Evolutionary conservation across 1,140 invertebrate species (phyloP).

Genomic region (Microplitis mediator): DNA sequence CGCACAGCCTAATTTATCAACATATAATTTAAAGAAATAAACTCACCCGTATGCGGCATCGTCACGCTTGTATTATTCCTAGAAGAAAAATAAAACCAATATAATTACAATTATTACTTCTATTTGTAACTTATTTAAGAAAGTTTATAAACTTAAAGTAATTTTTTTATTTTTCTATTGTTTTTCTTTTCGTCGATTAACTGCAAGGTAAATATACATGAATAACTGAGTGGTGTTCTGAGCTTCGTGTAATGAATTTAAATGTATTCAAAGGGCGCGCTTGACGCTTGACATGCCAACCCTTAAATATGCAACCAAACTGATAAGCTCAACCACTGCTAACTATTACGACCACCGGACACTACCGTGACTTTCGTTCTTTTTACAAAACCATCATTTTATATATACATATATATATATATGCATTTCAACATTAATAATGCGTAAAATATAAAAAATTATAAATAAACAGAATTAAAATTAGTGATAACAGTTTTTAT

Average conservation of each 20-base stretch:
- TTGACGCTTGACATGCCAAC: conserved; percentile 57
- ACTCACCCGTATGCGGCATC: conserved; percentile 56
- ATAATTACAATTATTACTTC: neutral
- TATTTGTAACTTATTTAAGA: neutral
- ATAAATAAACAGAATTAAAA: too few species aligned
- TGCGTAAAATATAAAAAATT: too few species aligned
- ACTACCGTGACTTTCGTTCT: conserved; percentile 48
- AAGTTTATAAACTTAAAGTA: neutral
- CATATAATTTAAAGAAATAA: neutral
- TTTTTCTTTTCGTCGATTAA: neutral
- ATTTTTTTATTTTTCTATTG: neutral
- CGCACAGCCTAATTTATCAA: neutral
- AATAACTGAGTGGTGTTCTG: neutral
- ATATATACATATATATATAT: neutral
- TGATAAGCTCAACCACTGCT: conserved; percentile 50
- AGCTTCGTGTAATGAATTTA: conserved; percentile 54
- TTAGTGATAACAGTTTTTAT: too few species aligned
- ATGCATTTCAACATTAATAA: neutral
- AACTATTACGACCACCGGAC: conserved; percentile 23
- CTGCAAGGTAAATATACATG: neutral
- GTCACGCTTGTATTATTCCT: conserved; percentile 17
- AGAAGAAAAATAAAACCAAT: conserved; percentile 23
- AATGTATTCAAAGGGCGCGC: conserved; percentile 60
- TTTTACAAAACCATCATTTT: too few species aligned
- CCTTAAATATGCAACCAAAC: conserved; percentile 56